phyloP scores from a whole-genome alignment of 2,797 vertebrate species.

The Tapirus indicus region DNA sequence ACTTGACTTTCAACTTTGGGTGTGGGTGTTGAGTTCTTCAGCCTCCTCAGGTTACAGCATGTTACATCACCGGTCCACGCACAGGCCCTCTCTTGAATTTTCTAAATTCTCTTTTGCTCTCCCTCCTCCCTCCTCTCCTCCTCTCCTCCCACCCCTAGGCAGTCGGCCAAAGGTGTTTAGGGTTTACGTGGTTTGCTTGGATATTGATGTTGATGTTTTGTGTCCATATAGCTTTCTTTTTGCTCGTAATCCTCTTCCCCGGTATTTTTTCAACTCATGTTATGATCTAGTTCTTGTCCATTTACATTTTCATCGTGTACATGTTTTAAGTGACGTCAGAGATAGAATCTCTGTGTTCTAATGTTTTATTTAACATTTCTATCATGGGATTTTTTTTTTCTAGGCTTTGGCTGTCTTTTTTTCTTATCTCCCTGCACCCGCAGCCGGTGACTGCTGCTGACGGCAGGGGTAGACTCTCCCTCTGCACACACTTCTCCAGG shows the following conservation, averaged over 20 bases:
- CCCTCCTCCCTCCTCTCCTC: background rate
- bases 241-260: background rate
- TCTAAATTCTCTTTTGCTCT: background rate
- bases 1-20: background rate
- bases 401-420: background rate
- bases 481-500: background rate
- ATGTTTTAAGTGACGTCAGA: background rate
- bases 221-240: background rate
- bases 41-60: accelerated
- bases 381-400: background rate
- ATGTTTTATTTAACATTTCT: background rate
- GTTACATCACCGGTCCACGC: background rate
- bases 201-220: background rate
- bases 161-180: accelerated
- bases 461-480: background rate
- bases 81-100: accelerated
- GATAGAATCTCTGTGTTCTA: background rate
- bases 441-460: background rate
- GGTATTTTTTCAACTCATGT: background rate
- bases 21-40: too few relatives aligned
- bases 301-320: background rate
- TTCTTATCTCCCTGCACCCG: slow-evolving; percentile 12
- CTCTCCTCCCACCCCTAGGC: background rate
- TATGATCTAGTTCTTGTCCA: too few relatives aligned
- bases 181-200: background rate